phyloP scores from a whole-genome alignment of 1,140 invertebrate genomes.

The Psilanteris sp. region DNA sequence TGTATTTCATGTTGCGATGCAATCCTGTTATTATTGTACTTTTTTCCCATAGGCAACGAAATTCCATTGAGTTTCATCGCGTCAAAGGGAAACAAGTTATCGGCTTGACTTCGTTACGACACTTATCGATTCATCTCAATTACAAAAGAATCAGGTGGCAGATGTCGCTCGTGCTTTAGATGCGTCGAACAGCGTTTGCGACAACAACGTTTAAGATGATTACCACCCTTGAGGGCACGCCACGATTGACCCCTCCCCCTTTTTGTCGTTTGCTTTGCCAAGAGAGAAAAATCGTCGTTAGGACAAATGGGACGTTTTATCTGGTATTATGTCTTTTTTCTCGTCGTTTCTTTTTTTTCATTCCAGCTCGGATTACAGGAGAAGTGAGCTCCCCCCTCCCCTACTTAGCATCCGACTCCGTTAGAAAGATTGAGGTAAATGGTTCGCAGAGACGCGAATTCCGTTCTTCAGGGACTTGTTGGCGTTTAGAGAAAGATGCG shows the following conservation, averaged over 20 bases:
- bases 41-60: constrained; percentile 20
- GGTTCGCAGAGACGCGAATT: constrained; percentile 71
- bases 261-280: constrained; percentile 14
- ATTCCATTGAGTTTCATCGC: constrained; percentile 36
- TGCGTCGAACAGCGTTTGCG: constrained; percentile 65
- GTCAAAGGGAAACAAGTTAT: constrained; percentile 51
- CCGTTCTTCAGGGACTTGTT: constrained; percentile 66
- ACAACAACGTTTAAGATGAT: constrained; percentile 77
- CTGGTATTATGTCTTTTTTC: constrained; percentile 76
- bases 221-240: constrained; percentile 71
- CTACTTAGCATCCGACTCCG: constrained; percentile 55
- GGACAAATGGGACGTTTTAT: constrained; percentile 79
- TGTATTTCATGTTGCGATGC: too few relatives aligned
- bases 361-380: constrained; percentile 64
- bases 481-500: constrained; percentile 40
- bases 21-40: constrained; percentile 21
- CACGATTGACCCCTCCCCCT: constrained; percentile 51
- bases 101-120: constrained; percentile 56
- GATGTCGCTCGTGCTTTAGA: constrained; percentile 48
- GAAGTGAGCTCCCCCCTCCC: constrained; percentile 42
- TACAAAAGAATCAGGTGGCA: constrained; percentile 74
- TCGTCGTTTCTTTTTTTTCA: constrained; percentile 30
- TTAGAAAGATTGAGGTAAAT: constrained; percentile 74
- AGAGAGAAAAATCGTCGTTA: constrained; percentile 76
- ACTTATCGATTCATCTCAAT: constrained; percentile 73